Evolutionary conservation across 2,113 vertebrate species (phyloP), one percentile per base, ranked within the genome.

Genomic region (Forbesichthys papilliferus): DNA sequence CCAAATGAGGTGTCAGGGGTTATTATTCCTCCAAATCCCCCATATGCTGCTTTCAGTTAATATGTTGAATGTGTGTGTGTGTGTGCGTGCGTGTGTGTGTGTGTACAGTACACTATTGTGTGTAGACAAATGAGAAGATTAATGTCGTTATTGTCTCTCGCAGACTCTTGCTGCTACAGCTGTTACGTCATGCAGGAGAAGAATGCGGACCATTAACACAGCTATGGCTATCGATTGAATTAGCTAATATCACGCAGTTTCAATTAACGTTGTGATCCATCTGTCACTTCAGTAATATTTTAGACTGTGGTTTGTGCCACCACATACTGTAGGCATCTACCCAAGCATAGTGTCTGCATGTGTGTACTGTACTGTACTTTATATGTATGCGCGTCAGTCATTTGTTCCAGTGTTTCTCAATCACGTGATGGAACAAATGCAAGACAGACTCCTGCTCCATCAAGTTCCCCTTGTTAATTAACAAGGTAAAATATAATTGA

Each of bases 401-500:
- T 81, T 72, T 48, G 11, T 71, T 12, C 63, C 12, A 65, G 7
- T 69, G 69, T 74, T 86, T 70, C 68, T 65, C 68, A 49, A 16
- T 53, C 84, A 84, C 79, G 66, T 81, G 85, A 64, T 71, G 57
- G 56, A 85, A 88, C 85, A 88, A 84, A 88, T 78, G 65, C 55
- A 70, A 33, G 64, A 69, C 46, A 14, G 72, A 57, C 73, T 60
- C 63, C 4, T 74, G 52, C 65, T 72, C 71, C 68, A 58, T 71
- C 75, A 78, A 73, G 66, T 71, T 69, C 61, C 13, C 36, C 61
- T 47, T 27, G 27, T 27, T 27, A 27, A 27, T 27, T 68, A 76
- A 79, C 87, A 88, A 89, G 89, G 86, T 84, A n/a, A 82, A 77
- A 82, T 83, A 74, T 81, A 89, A 91, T 89, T 77, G 90, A 90